Base-by-base conservation (phyloP, 1,140 invertebrate genomes). In the Whitmania pigra region DNA sequence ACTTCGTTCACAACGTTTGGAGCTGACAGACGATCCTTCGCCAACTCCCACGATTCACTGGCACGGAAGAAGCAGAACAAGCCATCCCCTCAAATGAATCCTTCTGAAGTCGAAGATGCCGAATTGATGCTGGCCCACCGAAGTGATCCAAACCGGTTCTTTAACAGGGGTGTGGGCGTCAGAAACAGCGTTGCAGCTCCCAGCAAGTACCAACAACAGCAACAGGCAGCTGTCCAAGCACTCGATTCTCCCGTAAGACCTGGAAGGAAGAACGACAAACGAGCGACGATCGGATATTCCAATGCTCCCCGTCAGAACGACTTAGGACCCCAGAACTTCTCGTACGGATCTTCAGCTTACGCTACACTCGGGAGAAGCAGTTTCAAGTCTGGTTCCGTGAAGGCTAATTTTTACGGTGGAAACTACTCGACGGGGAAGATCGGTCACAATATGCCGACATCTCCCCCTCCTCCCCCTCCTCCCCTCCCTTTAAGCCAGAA, bases 211-310 rank as follows among this genome's bases (percentile, higher is more conserved):
- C 43, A 49, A 11, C 57, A 22, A 15, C 22, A 22, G 22, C 22
- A 63, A n/a, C 29, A 22, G 11, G 29, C 57, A 63, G 29, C 57
- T 22, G 22, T 63, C 22, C 57, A 63, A 63, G 29, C 57, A 15
- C 57, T 63, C 57, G 57, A 63, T 63, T 63, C 57, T 7, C 57
- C 57, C 29, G 22, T 63, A 1, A 63, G 57, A 31, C 57, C 57
- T 2, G 57, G 57, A 22, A 63, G 57, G 22, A 22, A 63, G 20
- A 22, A 63, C 6, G 57, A 63, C 57, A 63, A 63, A 63, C 57
- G 57, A 25, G 22, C 22, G 11, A 63, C 57, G 7, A 25, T 63
- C 22, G 57, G 29, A 13, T 63, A 17, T 31, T 25, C 22, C 57
- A 63, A 63, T 18, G 43, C 9, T 17, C 43, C 43, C 9, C 43